Evolutionary conservation across 1,140 invertebrate genomes (phyloP).

Genomic region (Chironomus striatipennis): DNA sequence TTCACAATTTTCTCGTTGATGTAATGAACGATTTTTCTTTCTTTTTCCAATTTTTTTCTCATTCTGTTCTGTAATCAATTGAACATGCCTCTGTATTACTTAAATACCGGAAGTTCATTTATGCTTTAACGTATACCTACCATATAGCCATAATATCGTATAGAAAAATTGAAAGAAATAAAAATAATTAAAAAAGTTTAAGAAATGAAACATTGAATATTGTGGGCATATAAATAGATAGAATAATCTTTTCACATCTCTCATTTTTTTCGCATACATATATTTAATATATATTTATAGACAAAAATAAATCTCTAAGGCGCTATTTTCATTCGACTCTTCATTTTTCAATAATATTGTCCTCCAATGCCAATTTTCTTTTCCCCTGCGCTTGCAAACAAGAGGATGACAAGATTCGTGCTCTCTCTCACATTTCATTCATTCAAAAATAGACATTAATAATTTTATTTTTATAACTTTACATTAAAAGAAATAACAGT

Average conservation of each 20-base stretch:
- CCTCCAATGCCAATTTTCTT: no score
- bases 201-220: conserved; percentile 9
- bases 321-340: neutral
- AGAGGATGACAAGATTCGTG: no score
- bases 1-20: no score
- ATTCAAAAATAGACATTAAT: no score
- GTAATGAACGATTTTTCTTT: neutral
- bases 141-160: no score
- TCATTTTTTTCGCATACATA: neutral
- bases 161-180: neutral
- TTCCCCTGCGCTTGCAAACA: no score
- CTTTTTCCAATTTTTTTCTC: neutral
- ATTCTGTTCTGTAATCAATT: neutral
- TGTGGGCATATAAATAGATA: conserved; percentile 12
- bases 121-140: neutral
- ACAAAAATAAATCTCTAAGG: neutral
- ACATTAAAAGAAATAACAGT: no score
- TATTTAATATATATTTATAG: neutral
- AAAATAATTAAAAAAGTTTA: neutral
- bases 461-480: no score
- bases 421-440: no score
- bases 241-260: conserved; percentile 1
- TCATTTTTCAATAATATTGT: no score
- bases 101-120: neutral
- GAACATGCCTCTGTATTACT: neutral